Evolutionary conservation across 1,140 invertebrate species (phyloP), one percentile per base, ranked within the genome.

Genomic region (Protaetia brevitarsis): DNA sequence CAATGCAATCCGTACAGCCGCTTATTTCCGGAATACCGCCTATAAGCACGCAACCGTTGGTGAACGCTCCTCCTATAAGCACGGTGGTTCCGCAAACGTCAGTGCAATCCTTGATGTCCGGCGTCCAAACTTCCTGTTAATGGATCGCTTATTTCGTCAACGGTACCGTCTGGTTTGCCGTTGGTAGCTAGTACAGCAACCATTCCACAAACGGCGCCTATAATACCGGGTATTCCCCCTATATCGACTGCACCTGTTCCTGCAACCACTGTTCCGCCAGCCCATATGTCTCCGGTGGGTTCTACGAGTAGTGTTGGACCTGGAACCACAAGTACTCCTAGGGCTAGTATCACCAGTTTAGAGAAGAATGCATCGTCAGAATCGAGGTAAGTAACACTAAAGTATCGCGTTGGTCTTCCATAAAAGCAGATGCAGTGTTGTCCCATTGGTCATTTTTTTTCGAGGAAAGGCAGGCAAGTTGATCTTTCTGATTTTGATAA

Each of bases 341-440:
- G 76, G 61, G 69, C 74, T 3, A 78, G 75, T 69, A 69, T 78
- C 23, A 71, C 74, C 23, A 78, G 76, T 68, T 67, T 78, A 29
- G 77, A 78, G 21, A 62, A 59, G 29, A 29, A 34, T n/a, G n/a
- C 26, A 11, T n/a, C 57, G 8, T 31, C 57, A 21, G 57, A 51
- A 8, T 2, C 19, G 26, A 51, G 41, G 41, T 51, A 26, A 23
- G 41, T 51, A 16, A 36, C n/a, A n/a, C n/a, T n/a, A n/a, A n/a
- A n/a, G n/a, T n/a, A n/a, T n/a, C n/a, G n/a, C n/a, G n/a, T n/a
- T n/a, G n/a, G n/a, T n/a, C n/a, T n/a, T n/a, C n/a, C n/a, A n/a
- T n/a, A n/a, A n/a, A n/a, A n/a, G n/a, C n/a, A n/a, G n/a, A n/a
- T n/a, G n/a, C n/a, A n/a, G n/a, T n/a, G n/a, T n/a, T n/a, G n/a